These are phyloP conservation scores for Ciona savignyi DNA, from an alignment of 23 tunicate species.

Conservation along the genomic window DNA sequence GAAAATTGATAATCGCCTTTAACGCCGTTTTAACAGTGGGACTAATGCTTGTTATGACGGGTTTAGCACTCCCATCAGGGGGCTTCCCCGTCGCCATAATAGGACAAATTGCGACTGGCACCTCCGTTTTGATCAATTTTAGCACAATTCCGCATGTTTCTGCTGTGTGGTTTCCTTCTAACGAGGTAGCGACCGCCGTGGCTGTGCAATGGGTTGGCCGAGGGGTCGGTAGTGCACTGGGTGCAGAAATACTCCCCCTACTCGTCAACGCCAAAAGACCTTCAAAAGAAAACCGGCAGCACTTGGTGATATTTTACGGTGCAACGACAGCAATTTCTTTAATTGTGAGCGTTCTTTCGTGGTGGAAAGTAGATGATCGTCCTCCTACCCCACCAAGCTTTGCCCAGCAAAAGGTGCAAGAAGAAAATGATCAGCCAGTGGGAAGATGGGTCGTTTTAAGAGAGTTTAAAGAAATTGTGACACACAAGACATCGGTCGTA, in stretches of 20 bases:
- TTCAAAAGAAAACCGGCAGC: not conserved
- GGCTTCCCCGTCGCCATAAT: slow-evolving; percentile 13
- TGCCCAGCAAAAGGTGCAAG: not conserved
- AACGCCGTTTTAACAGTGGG: slow-evolving; percentile 18
- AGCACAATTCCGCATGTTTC: slow-evolving; percentile 28
- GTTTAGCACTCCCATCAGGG: not conserved
- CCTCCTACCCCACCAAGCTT: not conserved
- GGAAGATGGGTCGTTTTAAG: not conserved
- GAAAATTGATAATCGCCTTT: slow-evolving; percentile 2
- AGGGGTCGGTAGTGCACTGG: slow-evolving; percentile 48
- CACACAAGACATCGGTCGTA: not conserved
- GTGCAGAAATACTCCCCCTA: slow-evolving; percentile 16
- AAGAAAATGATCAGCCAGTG: not conserved
- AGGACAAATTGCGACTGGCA: slow-evolving; percentile 43
- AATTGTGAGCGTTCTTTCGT: not conserved
- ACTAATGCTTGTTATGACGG: slow-evolving; percentile 9
- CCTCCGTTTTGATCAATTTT: slow-evolving; percentile 31
- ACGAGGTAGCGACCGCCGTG: slow-evolving; percentile 50
- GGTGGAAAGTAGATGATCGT: not conserved
- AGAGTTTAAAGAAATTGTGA: not conserved
- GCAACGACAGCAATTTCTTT: not conserved
- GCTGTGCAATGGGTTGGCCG: slow-evolving; percentile 43
- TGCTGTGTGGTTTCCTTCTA: slow-evolving; percentile 43
- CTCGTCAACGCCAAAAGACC: not conserved
- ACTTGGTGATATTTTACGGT: not conserved